A percentile compares a stretch with the other conserved stretches of the same genome.
Evolutionary conservation across 1,140 invertebrate species (phyloP).

Genomic region (Carcinoscorpius rotundicauda): DNA sequence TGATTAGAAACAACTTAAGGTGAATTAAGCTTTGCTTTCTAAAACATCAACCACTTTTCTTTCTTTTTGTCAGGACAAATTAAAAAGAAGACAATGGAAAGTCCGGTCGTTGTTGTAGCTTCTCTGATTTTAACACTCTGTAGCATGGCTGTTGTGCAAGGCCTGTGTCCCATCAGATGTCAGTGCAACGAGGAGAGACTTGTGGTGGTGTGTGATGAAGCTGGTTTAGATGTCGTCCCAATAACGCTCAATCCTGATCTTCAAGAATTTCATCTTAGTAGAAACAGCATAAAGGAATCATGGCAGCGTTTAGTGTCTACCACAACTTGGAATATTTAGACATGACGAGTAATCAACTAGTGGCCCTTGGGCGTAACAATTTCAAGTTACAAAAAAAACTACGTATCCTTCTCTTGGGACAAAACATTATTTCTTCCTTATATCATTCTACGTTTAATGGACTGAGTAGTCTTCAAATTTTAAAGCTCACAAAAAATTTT

Average conservation of each 20-base stretch:
- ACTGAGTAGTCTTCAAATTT: constrained; percentile 51
- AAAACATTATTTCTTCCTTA: constrained; percentile 31
- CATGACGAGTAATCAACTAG: constrained; percentile 65
- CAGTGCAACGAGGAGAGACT: constrained; percentile 75
- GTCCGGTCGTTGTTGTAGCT: too few species aligned
- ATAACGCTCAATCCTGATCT: constrained; percentile 82
- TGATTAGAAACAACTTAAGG: too few species aligned
- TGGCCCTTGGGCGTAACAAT: constrained; percentile 50
- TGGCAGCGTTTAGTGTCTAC: constrained; percentile 75
- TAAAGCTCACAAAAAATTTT: constrained; percentile 64
- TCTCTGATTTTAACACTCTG: too few species aligned
- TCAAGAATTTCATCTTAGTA: constrained; percentile 63
- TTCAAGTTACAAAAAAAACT: constrained; percentile 60
- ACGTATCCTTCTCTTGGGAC: constrained; percentile 30
- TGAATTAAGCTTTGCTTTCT: too few species aligned
- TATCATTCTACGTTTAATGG: constrained; percentile 58
- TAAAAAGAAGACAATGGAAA: too few species aligned
- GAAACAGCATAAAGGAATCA: constrained; percentile 77
- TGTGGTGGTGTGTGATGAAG: constrained; percentile 70
- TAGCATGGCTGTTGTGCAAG: neutral
- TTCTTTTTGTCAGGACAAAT: too few species aligned
- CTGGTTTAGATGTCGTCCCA: constrained; percentile 74
- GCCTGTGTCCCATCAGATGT: constrained; percentile 55
- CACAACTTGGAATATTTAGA: constrained; percentile 67
- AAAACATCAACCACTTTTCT: too few species aligned